phyloP scores from a whole-genome alignment of 2,888 invertebrate genomes.

The Drosophila infuscata region DNA sequence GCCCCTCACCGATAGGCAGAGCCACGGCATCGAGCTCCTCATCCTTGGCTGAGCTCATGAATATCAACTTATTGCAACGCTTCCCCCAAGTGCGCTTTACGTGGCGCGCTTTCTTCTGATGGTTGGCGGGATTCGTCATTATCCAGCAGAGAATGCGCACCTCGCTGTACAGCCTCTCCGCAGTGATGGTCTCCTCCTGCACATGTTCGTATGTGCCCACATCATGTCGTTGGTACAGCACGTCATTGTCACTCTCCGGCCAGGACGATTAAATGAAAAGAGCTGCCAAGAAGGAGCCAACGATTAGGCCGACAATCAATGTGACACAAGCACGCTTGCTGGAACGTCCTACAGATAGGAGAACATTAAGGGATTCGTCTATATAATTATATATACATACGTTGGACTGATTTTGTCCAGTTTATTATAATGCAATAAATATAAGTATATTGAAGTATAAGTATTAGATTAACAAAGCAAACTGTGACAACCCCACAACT shows the following conservation, averaged over 20 bases:
- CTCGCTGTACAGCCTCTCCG: background rate
- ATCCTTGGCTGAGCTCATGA: constrained; percentile 24
- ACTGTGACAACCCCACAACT: too few species aligned
- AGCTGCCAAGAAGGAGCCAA: background rate
- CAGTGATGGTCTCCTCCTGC: background rate
- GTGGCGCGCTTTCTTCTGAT: constrained; percentile 9
- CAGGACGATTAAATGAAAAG: background rate
- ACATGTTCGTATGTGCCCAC: background rate
- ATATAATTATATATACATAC: too few species aligned
- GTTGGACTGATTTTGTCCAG: too few species aligned
- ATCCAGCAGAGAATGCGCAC: constrained; percentile 29
- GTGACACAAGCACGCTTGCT: background rate
- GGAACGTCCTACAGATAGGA: background rate
- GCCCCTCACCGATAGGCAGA: background rate
- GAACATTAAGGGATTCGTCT: too few species aligned
- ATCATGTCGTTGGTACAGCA: background rate
- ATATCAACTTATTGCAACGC: constrained; percentile 27
- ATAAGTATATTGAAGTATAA: too few species aligned
- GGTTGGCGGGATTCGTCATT: constrained; percentile 12
- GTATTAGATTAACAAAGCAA: too few species aligned
- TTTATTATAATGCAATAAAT: too few species aligned
- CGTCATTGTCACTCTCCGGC: background rate
- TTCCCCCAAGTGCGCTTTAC: constrained; percentile 30
- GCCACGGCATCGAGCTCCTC: constrained; percentile 13
- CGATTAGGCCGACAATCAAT: background rate